Base-by-base conservation (phyloP, 64 coral and sea anemone genomes). In the Pocillopora damicornis region DNA sequence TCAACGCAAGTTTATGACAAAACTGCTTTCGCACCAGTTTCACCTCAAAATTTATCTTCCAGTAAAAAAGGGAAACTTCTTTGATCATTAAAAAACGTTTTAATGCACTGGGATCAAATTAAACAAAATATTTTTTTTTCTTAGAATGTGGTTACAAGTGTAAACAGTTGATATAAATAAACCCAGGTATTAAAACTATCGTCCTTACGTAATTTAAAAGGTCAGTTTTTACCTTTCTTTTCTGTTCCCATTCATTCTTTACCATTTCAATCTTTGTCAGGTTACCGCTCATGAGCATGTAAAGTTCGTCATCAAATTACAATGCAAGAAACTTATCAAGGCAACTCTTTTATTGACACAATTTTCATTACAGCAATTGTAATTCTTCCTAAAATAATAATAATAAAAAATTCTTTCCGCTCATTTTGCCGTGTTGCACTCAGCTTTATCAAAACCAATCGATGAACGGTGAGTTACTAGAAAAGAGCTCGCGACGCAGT, bases 341-440 rank as follows among this genome's bases (percentile, higher is more conserved):
- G 35, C 18, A 84, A 25, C 61, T 22, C 5, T 69, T 84, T 84
- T 84, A 83, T 84, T 84, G 38, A 20, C 81, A 71, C 64, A 45
- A 37, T 84, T 84, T 42, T 17, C 13, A 84, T 72, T 84, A 84
- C 63, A 83, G 68, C 80, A 84, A 84, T 84, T 84, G 36, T 37
- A 57, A 84, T 37, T 71, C 63, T 25, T 72, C 65, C 8, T 20
- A 18, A 18, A 17, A 51, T 15, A 76, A 37, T 51, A 51, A 51
- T 51, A 45, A 77, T 26, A 69, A 69, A 25, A 9, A 37, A 77
- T 77, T 42, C 20, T 84, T 84, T 18, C 81, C 22, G 81, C 15
- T n/a, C 8, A 56, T 66, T 80, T 30, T 34, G 11, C n/a, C 35
- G 61, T 36, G 25, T 37, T 22, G 20, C 30, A 10, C 1, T 18